Evolutionary conservation across 2,797 vertebrate genomes (phyloP), one percentile per base, ranked within the genome.

Genomic region (Macroramphosus scolopax): DNA sequence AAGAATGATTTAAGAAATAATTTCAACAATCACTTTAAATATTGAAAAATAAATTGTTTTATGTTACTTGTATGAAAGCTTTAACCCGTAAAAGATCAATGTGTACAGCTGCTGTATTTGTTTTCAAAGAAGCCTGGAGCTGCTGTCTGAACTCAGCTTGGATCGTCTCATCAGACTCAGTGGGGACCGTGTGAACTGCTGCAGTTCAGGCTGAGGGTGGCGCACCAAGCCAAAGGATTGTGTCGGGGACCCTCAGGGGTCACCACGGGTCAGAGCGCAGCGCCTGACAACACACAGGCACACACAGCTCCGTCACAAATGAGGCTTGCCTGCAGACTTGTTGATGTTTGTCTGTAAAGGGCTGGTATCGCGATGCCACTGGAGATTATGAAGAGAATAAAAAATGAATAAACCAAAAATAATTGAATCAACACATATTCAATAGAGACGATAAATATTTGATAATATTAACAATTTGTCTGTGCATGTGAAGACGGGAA

Each of bases 201-300:
- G 78, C 82, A 35, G 63, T 79, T 77, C 75, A 74, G 81, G 79
- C 89, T 78, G 77, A 87, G 75, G 89, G 83, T 82, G 89, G 89
- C 88, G 88, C 87, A 67, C 84, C 78, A 83, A 78, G 76, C 85
- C 60, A 84, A 76, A 76, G 72, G 82, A 87, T 87, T 82, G 80
- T 63, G 68, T 60, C 32, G 17, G 67, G 68, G 77, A 70, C 63
- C 72, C 75, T 57, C 69, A 50, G 30, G 50, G 87, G 85, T 89
- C 88, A 83, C 58, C 82, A 85, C 80, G 87, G 87, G 83, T 89
- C 87, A 88, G 55, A 59, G 77, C 78, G 58, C 82, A 74, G 72
- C 33, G 75, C 88, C 65, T 83, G 80, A 89, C 88, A 87, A 88
- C 87, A 47, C 47, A 44, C 41, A 45, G 5, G 24, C 24, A 31